phyloP scores from a whole-genome alignment of 2,888 invertebrate genomes.

The Spisula subtruncata region DNA sequence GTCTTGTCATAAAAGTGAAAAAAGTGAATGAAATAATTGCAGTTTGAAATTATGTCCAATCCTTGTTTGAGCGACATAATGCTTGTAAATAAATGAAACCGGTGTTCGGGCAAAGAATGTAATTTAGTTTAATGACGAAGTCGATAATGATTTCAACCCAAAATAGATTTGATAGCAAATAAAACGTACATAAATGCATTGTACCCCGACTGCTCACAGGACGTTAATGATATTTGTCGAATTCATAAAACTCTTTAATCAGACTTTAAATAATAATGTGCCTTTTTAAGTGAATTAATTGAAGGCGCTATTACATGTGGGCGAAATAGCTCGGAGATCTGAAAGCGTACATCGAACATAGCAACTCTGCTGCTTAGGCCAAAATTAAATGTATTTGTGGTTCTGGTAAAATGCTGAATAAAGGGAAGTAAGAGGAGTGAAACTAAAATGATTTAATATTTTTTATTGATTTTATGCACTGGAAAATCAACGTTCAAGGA shows the following conservation, averaged over 20 bases:
- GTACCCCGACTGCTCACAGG: conserved; percentile 25
- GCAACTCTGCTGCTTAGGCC: too few relatives aligned
- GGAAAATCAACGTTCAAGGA: too few relatives aligned
- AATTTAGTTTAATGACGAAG: conserved; percentile 31
- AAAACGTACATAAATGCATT: conserved; percentile 34
- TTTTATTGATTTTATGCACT: too few relatives aligned
- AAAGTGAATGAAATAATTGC: conserved; percentile 35
- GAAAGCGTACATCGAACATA: neutral
- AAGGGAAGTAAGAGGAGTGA: too few relatives aligned
- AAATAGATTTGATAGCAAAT: conserved; percentile 41
- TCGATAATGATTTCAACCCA: conserved; percentile 30
- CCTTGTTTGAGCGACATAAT: conserved; percentile 6
- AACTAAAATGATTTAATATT: too few relatives aligned
- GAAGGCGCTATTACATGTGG: neutral
- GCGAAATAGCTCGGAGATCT: neutral
- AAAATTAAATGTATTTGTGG: too few relatives aligned
- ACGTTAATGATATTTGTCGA: conserved; percentile 36
- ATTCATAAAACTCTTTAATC: conserved; percentile 37
- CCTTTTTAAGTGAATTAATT: neutral
- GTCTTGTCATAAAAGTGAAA: conserved; percentile 27
- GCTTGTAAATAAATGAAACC: conserved; percentile 27
- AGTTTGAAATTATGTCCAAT: conserved; percentile 22
- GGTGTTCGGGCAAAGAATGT: conserved; percentile 36
- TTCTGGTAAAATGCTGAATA: too few relatives aligned
- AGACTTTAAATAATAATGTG: conserved; percentile 21